Evolutionary conservation across 2,888 invertebrate genomes (phyloP).

Genomic region (Blera fallax): DNA sequence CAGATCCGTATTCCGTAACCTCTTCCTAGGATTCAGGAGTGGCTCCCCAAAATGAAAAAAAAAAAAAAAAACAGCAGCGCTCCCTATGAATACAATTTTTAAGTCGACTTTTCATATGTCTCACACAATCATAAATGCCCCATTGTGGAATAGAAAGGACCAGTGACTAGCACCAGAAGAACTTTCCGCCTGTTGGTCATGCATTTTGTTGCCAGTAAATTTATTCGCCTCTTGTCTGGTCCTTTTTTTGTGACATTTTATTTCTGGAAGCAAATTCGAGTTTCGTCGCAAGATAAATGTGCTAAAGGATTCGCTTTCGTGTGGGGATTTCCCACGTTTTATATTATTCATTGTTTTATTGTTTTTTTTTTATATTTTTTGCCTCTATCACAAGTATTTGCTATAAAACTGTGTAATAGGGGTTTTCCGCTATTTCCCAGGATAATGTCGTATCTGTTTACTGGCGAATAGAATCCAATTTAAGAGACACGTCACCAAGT

Average conservation of each 20-base stretch:
- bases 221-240: conserved; percentile 46
- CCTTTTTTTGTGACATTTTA: background rate
- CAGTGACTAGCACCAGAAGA: conserved; percentile 6
- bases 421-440: conserved; percentile 7
- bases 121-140: conserved; percentile 58
- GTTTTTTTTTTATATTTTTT: background rate
- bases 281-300: conserved; percentile 47
- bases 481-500: background rate
- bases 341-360: conserved; percentile 21
- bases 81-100: conserved; percentile 49
- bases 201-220: conserved; percentile 47
- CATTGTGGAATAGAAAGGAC: conserved; percentile 29
- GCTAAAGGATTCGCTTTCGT: conserved; percentile 37
- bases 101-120: conserved; percentile 64
- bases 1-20: conserved; percentile 36
- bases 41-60: conserved; percentile 1
- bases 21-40: conserved; percentile 1
- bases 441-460: background rate
- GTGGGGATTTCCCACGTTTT: conserved; percentile 40
- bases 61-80: too few relatives aligned
- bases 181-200: conserved; percentile 62
- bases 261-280: conserved; percentile 24
- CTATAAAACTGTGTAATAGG: background rate
- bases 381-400: background rate
- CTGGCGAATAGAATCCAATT: background rate